phyloP scores from a whole-genome alignment of 64 coral and sea anemone genomes.

The Catalaphyllia jardinei region DNA sequence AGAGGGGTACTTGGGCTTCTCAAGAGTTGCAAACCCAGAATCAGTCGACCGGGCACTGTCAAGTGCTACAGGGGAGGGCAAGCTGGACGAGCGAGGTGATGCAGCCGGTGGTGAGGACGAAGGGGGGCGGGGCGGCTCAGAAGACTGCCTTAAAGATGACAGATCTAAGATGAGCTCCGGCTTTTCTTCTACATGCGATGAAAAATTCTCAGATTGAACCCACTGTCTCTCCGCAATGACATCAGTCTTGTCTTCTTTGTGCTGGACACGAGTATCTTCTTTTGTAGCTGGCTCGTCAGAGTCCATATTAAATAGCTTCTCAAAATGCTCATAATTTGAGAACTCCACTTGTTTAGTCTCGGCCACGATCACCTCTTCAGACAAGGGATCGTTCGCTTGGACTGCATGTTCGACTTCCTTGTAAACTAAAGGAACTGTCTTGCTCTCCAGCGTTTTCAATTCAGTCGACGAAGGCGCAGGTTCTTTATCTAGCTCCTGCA shows the following conservation, averaged over 20 bases:
- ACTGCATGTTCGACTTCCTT: neutral
- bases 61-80: conserved; percentile 16
- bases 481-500: conserved; percentile 12
- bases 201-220: neutral
- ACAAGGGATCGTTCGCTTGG: neutral
- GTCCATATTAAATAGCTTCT: neutral
- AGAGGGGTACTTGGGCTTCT: neutral
- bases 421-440: neutral
- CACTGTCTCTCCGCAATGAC: neutral
- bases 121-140: neutral
- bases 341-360: conserved; percentile 10
- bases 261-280: neutral
- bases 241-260: too few species aligned
- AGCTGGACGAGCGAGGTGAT: neutral
- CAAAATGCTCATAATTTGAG: neutral
- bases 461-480: neutral
- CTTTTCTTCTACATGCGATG: neutral
- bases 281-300: neutral
- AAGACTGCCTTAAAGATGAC: neutral
- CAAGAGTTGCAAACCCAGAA: conserved; percentile 16
- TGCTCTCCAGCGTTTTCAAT: neutral
- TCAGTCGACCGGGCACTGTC: conserved; percentile 33
- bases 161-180: conserved; percentile 9
- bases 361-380: neutral
- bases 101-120: neutral